A percentile compares a stretch with the other conserved stretches of the same genome.
These are phyloP conservation scores for Drosophila lacicola DNA, from an alignment of 2,888 invertebrate genomes.

Conservation along the genomic window DNA sequence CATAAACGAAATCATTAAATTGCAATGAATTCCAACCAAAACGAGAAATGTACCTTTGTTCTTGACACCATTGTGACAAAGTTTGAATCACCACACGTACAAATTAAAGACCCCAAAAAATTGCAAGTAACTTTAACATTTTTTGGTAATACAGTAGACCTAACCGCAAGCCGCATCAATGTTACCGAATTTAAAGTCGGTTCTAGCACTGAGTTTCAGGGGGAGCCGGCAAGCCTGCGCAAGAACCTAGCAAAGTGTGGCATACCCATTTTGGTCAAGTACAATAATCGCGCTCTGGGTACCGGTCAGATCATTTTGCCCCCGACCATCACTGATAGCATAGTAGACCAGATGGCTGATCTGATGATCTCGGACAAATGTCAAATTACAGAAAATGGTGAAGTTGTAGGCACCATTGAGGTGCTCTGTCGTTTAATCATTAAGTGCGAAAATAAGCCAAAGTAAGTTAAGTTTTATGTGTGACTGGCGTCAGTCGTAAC, in stretches of 20 bases:
- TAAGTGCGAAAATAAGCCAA: conserved; percentile 61
- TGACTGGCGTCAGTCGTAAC: no score
- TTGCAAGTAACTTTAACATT: conserved; percentile 63
- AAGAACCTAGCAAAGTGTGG: conserved; percentile 62
- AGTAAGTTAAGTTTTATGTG: conserved; percentile 31
- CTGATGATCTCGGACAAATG: conserved; percentile 43
- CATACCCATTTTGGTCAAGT: conserved; percentile 61
- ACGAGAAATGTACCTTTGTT: conserved; percentile 48
- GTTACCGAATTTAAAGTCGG: conserved; percentile 74
- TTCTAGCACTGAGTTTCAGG: conserved; percentile 57
- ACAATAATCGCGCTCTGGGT: conserved; percentile 56
- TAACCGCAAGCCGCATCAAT: conserved; percentile 77
- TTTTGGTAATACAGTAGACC: conserved; percentile 38
- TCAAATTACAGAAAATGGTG: conserved; percentile 27
- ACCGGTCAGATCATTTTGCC: conserved; percentile 64
- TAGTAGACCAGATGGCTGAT: conserved; percentile 57
- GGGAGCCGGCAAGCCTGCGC: conserved; percentile 54
- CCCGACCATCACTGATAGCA: conserved; percentile 45
- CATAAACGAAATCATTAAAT: no score
- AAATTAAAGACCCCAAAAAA: conserved; percentile 38
- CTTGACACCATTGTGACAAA: conserved; percentile 73
- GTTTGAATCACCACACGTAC: conserved; percentile 44
- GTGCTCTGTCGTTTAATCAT: conserved; percentile 69
- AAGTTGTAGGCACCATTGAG: conserved; percentile 59
- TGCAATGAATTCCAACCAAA: neutral